Evolutionary conservation across 2,888 invertebrate species (phyloP).

Genomic region (Epinotia ramella): DNA sequence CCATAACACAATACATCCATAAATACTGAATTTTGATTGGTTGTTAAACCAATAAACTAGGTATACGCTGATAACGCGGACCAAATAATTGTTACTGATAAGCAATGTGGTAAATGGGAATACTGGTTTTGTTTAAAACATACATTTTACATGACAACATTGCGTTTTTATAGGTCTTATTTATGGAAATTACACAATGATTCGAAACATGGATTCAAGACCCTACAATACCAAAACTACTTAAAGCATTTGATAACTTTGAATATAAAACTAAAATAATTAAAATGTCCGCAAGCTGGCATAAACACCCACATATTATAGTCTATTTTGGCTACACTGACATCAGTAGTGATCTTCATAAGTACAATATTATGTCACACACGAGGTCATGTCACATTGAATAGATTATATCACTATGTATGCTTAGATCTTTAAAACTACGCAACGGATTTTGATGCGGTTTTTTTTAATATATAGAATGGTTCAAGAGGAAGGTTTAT

Average conservation of each 20-base stretch:
- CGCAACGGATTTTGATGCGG: no score
- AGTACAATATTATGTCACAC: slow-evolving; percentile 6
- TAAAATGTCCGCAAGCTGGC: background rate
- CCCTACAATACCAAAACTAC: no score
- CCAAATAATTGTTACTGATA: slow-evolving; percentile 37
- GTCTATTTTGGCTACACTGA: slow-evolving; percentile 10
- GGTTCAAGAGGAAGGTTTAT: no score
- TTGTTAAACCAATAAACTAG: slow-evolving; percentile 38
- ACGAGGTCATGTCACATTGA: slow-evolving; percentile 15
- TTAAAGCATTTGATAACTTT: no score
- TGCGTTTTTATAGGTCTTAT: background rate
- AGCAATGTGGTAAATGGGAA: slow-evolving; percentile 15
- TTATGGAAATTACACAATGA: no score
- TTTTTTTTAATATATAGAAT: no score
- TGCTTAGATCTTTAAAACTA: no score
- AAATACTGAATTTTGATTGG: slow-evolving; percentile 42
- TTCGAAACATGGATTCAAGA: no score
- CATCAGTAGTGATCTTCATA: slow-evolving; percentile 11
- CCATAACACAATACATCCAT: slow-evolving; percentile 4
- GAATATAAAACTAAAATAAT: background rate
- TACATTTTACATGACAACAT: background rate
- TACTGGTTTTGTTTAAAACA: slow-evolving; percentile 5
- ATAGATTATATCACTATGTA: background rate
- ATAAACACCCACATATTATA: slow-evolving; percentile 7
- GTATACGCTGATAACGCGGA: slow-evolving; percentile 23